These are phyloP conservation scores for Drosophila watanabei DNA, from an alignment of 1,140 invertebrate species.

Conservation along the genomic window DNA sequence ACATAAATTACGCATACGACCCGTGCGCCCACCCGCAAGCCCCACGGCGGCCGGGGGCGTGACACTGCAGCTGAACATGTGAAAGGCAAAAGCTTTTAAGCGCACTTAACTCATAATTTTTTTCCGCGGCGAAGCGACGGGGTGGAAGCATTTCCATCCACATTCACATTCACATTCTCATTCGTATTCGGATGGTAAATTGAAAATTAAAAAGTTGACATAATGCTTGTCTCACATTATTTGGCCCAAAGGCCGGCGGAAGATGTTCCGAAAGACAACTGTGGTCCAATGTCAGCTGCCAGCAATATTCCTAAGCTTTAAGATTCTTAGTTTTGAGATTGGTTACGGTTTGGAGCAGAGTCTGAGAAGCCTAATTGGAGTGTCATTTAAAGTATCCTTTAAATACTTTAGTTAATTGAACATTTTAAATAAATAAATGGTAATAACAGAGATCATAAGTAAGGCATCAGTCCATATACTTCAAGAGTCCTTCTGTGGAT, in stretches of 20 bases:
- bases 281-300: slow-evolving; percentile 7
- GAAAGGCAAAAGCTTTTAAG: slow-evolving; percentile 81
- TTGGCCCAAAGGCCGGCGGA: slow-evolving; percentile 22
- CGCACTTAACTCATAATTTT: slow-evolving; percentile 83
- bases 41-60: slow-evolving; percentile 1
- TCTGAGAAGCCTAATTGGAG: not conserved
- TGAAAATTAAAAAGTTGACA: slow-evolving; percentile 80
- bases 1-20: slow-evolving; percentile 72
- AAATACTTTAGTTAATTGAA: too few species aligned
- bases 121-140: slow-evolving; percentile 30
- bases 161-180: slow-evolving; percentile 24
- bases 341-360: not conserved
- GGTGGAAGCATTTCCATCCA: slow-evolving; percentile 36
- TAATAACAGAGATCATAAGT: not conserved
- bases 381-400: too few species aligned
- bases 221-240: slow-evolving; percentile 54
- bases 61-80: slow-evolving; percentile 54
- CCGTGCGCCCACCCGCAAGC: slow-evolving; percentile 25
- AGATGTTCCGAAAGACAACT: slow-evolving; percentile 14
- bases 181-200: slow-evolving; percentile 58
- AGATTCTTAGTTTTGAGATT: not conserved
- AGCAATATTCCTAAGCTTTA: not conserved
- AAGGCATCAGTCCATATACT: not conserved
- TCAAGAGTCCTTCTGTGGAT: not conserved
- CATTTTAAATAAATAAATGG: not conserved